These are phyloP conservation scores for Aulostomus chinensis DNA, from an alignment of 2,797 vertebrate genomes.

Conservation along the genomic window DNA sequence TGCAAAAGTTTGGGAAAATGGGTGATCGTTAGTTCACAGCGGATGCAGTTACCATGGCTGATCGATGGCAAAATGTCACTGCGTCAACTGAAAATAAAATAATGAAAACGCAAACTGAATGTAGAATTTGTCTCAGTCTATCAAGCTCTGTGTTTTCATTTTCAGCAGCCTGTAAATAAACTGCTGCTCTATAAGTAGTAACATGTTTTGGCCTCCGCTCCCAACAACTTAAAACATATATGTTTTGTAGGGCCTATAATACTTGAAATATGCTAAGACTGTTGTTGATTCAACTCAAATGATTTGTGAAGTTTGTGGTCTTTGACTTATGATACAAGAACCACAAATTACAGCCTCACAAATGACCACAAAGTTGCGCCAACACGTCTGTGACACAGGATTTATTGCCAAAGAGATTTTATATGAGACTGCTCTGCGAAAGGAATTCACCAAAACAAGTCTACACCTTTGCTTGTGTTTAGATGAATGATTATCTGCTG, in stretches of 20 bases:
- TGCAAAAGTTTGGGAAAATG: background rate
- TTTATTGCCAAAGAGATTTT: slow-evolving; percentile 6
- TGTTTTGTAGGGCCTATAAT: too few species aligned
- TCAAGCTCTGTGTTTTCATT: background rate
- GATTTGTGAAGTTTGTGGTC: slow-evolving; percentile 1
- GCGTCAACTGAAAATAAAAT: slow-evolving; percentile 8
- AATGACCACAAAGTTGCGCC: background rate
- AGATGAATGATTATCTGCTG: slow-evolving; percentile 15
- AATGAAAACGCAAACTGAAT: background rate
- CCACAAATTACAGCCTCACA: slow-evolving; percentile 2
- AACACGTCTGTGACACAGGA: slow-evolving; percentile 4
- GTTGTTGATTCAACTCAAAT: background rate
- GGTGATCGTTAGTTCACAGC: slow-evolving; percentile 23
- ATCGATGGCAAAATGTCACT: slow-evolving; percentile 2
- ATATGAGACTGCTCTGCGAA: background rate
- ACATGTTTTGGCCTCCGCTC: too few species aligned
- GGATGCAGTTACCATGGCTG: slow-evolving; percentile 11
- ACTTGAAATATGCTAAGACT: too few species aligned
- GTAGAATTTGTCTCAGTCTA: background rate
- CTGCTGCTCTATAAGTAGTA: too few species aligned
- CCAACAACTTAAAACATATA: too few species aligned
- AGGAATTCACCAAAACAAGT: background rate
- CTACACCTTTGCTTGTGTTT: slow-evolving; percentile 1
- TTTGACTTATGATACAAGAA: background rate
- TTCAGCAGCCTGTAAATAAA: too few species aligned